Evolutionary conservation across 2,113 vertebrate species (phyloP).

Genomic region (Dendrocopos noguchii): DNA sequence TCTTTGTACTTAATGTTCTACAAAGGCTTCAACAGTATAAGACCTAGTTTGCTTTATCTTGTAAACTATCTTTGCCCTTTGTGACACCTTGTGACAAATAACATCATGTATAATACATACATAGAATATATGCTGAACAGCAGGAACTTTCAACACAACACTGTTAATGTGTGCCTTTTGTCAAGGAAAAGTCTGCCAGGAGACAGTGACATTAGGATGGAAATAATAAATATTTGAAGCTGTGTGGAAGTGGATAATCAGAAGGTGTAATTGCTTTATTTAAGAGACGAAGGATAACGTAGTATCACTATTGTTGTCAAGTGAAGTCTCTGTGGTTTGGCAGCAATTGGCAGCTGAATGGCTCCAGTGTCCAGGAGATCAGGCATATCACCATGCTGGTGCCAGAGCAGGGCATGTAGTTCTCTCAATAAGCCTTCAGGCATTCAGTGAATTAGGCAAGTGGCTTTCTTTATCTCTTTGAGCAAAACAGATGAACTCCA

Average conservation of each 20-base stretch:
- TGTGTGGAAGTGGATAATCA: not conserved
- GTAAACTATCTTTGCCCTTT: not conserved
- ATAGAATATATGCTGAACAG: not conserved
- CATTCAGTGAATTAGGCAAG: not conserved
- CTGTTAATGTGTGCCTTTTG: not conserved
- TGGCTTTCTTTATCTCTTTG: not conserved
- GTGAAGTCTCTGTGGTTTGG: not conserved
- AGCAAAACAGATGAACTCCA: not conserved
- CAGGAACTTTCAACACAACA: not conserved
- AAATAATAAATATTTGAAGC: not conserved
- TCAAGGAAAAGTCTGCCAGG: not conserved
- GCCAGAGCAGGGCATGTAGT: not conserved
- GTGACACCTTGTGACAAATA: not conserved
- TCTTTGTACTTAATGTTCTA: not conserved
- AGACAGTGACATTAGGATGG: not conserved
- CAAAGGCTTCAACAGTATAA: not conserved
- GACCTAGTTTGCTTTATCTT: not conserved
- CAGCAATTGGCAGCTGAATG: not conserved
- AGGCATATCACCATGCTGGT: accelerated
- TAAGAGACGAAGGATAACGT: not conserved
- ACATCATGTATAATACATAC: accelerated
- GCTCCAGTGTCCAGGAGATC: not conserved
- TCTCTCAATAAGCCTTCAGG: not conserved
- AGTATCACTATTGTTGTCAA: not conserved
- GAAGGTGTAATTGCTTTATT: not conserved